Evolutionary conservation across 2,113 vertebrate species (phyloP).

Genomic region (Accipiter cooperii): DNA sequence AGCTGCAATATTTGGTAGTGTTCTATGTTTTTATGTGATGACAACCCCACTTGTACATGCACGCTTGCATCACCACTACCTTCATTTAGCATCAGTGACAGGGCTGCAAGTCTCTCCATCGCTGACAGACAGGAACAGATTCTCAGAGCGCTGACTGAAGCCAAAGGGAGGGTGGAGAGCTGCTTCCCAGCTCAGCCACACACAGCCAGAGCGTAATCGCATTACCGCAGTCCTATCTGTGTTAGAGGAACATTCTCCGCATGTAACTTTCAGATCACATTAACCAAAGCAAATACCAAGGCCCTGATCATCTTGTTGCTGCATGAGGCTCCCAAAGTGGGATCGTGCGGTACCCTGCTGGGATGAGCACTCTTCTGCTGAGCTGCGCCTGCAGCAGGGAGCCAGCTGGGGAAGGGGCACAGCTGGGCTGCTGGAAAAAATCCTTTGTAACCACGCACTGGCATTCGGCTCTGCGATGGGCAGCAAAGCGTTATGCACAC

Average conservation of each 20-base stretch:
- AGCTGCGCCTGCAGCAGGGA: background rate
- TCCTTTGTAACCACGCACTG: background rate
- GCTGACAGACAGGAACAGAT: background rate
- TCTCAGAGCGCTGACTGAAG: background rate
- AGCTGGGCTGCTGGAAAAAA: background rate
- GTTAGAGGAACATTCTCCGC: background rate
- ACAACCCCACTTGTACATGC: rapidly evolving
- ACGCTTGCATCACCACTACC: background rate
- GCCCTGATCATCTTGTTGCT: background rate
- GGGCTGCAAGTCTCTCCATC: background rate
- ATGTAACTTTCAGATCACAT: background rate
- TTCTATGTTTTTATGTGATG: background rate
- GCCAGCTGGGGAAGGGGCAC: background rate
- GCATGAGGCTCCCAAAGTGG: background rate
- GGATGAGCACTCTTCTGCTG: background rate
- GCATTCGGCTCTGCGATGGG: background rate
- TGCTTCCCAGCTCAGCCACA: background rate
- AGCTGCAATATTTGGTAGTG: background rate
- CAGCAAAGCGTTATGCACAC: background rate
- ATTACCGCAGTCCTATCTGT: background rate
- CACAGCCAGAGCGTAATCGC: background rate
- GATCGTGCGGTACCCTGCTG: background rate
- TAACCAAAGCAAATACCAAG: background rate
- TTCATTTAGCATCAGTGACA: background rate
- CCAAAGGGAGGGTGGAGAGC: background rate